These are phyloP conservation scores for Volucella inflata DNA, from an alignment of 2,888 invertebrate genomes.

Conservation along the genomic window DNA sequence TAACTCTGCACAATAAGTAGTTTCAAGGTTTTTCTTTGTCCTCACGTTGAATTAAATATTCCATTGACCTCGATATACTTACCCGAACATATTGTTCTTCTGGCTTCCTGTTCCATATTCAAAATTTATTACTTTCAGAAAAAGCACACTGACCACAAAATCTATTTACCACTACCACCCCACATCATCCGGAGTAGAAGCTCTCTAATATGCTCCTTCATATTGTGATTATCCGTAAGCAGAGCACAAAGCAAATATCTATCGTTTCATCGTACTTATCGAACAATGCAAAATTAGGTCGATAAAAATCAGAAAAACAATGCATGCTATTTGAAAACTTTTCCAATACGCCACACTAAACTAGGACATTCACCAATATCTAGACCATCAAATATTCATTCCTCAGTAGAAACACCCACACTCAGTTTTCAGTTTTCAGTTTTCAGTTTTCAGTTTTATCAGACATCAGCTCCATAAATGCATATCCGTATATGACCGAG, in stretches of 20 bases:
- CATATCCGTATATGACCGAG: constrained; percentile 5
- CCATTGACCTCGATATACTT: no score
- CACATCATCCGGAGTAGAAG: no score
- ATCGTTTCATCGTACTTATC: constrained; percentile 39
- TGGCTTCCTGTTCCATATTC: no score
- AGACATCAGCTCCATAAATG: constrained; percentile 45
- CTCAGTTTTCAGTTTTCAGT: not conserved
- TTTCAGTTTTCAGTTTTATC: not conserved
- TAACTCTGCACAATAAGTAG: no score
- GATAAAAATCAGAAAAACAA: constrained; percentile 59
- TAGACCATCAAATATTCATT: constrained; percentile 63
- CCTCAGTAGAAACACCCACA: constrained; percentile 28
- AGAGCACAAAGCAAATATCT: constrained; percentile 50
- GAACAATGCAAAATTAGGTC: constrained; percentile 63
- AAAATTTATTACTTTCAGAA: not conserved
- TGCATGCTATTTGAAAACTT: constrained; percentile 66
- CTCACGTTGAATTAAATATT: no score
- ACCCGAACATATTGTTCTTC: no score
- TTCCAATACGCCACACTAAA: constrained; percentile 65
- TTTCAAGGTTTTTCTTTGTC: no score
- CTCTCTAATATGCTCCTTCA: not conserved
- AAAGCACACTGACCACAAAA: not conserved
- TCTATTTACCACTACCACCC: not conserved
- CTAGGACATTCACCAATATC: constrained; percentile 59
- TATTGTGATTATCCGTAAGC: constrained; percentile 4